A percentile compares a stretch with the other conserved stretches of the same genome.
Evolutionary conservation across 2,113 vertebrate species (phyloP).

Genomic region (Perca flavescens): DNA sequence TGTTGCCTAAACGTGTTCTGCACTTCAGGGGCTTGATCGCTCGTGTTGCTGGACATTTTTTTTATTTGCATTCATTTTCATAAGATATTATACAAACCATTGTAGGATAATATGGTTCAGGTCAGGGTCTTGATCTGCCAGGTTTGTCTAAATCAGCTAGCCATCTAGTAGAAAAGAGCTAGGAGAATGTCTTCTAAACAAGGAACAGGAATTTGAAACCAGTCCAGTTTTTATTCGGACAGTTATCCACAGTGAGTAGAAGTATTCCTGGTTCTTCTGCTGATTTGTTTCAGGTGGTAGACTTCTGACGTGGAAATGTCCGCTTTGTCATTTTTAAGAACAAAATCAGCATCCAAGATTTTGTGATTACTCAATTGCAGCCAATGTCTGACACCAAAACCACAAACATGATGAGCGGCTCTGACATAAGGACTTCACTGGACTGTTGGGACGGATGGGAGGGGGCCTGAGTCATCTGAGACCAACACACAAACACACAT

Average conservation of each 20-base stretch:
- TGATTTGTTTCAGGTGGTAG: not conserved
- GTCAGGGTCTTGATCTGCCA: too few relatives aligned
- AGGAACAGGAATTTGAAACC: not conserved
- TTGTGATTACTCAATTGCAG: not conserved
- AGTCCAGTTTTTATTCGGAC: not conserved
- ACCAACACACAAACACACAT: slow-evolving; percentile 10
- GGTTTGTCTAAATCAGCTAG: too few relatives aligned
- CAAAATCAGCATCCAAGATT: not conserved
- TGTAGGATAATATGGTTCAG: not conserved
- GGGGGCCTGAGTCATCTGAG: slow-evolving; percentile 23
- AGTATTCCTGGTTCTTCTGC: not conserved
- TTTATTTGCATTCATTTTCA: too few relatives aligned
- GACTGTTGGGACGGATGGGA: slow-evolving; percentile 21
- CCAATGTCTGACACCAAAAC: not conserved
- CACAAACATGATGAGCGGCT: not conserved
- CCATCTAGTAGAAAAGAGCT: too few relatives aligned
- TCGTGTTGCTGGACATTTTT: too few relatives aligned
- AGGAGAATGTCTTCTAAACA: not conserved
- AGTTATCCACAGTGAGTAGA: not conserved
- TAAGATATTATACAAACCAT: too few relatives aligned
- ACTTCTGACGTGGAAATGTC: not conserved
- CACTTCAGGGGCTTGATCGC: too few relatives aligned
- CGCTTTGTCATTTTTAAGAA: not conserved
- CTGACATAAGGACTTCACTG: not conserved
- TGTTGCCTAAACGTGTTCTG: too few relatives aligned